A percentile compares a stretch with the other conserved stretches of the same genome.
These are phyloP conservation scores for Ditula angustiorana DNA, from an alignment of 2,888 invertebrate species.

Conservation along the genomic window DNA sequence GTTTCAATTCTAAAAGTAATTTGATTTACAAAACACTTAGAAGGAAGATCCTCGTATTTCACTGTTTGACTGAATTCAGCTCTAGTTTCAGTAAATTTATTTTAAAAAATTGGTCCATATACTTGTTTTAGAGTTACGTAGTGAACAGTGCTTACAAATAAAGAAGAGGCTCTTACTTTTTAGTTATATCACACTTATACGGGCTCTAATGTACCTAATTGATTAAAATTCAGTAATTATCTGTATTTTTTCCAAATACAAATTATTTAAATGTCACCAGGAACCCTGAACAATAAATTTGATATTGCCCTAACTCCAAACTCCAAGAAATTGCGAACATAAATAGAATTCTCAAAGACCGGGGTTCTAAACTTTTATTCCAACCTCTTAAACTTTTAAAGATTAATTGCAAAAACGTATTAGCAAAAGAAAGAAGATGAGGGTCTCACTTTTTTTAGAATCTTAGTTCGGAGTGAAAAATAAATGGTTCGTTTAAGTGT, in stretches of 20 bases:
- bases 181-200: too few relatives aligned
- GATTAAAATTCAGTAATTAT: neutral
- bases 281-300: neutral
- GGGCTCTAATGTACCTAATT: too few relatives aligned
- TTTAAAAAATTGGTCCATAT: neutral
- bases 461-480: constrained; percentile 33
- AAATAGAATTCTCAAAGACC: constrained; percentile 1
- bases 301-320: neutral
- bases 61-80: neutral
- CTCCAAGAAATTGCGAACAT: neutral
- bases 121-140: neutral
- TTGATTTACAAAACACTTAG: constrained; percentile 2
- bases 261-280: neutral
- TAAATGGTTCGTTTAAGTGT: constrained; percentile 32
- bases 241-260: neutral
- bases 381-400: constrained; percentile 2
- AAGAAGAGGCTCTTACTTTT: too few relatives aligned
- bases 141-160: too few relatives aligned
- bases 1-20: constrained; percentile 21
- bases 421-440: constrained; percentile 24
- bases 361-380: neutral
- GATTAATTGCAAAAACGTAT: constrained; percentile 10
- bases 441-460: constrained; percentile 23
- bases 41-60: too few relatives aligned
- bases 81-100: neutral